Evolutionary conservation across 2,797 vertebrate species (phyloP).

Genomic region (Botia kubotai): DNA sequence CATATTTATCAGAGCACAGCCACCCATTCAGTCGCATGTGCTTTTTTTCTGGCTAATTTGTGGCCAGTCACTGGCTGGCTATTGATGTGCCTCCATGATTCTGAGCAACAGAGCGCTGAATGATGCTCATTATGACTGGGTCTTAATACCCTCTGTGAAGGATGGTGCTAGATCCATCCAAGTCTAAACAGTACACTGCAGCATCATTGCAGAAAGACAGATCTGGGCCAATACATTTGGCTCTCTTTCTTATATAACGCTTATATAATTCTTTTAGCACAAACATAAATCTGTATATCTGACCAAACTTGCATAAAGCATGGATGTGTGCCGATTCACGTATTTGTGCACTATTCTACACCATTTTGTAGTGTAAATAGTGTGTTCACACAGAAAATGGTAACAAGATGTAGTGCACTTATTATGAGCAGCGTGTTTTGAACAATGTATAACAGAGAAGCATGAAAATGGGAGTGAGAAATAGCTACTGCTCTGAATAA

Average conservation of each 20-base stretch:
- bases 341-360: background rate
- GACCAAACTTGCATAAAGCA: background rate
- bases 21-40: constrained; percentile 9
- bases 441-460: background rate
- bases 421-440: background rate
- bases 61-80: constrained; percentile 22
- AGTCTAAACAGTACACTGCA: background rate
- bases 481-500: constrained; percentile 21
- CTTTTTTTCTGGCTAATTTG: constrained; percentile 42
- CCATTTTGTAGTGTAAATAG: background rate
- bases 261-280: background rate
- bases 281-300: background rate
- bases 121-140: constrained; percentile 3
- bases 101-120: constrained; percentile 31
- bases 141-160: constrained; percentile 13
- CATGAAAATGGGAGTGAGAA: constrained; percentile 19
- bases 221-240: background rate
- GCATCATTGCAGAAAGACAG: background rate
- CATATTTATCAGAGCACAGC: constrained; percentile 21
- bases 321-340: background rate
- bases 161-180: background rate
- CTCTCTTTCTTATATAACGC: background rate
- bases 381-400: too few relatives aligned
- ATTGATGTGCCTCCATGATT: constrained; percentile 13
- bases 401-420: background rate